Conservation (phyloP, 2,113 vertebrate genomes). For the Hepsetus odoe region DNA sequence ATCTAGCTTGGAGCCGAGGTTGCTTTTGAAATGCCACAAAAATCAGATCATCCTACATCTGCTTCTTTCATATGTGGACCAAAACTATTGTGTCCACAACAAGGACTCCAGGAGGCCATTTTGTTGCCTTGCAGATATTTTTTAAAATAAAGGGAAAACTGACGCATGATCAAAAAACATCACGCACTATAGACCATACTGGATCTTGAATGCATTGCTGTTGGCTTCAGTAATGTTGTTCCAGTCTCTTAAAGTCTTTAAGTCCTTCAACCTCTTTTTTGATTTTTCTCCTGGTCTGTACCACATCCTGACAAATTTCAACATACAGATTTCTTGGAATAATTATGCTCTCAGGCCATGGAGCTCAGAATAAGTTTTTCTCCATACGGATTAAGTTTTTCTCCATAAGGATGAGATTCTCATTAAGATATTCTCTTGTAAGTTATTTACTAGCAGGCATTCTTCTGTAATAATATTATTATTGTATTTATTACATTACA, state of each 20-base stretch:
- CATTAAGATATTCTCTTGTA: neutral
- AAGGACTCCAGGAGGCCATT: neutral
- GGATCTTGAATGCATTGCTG: neutral
- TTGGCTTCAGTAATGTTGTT: neutral
- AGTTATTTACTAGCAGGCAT: too few species aligned
- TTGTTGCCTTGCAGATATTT: neutral
- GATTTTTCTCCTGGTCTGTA: neutral
- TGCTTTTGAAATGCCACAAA: neutral
- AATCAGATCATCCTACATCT: neutral
- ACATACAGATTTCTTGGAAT: neutral
- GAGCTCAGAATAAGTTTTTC: neutral
- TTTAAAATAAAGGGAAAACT: neutral
- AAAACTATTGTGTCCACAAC: neutral
- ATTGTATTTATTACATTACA: too few species aligned
- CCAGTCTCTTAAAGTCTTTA: neutral
- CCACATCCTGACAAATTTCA: neutral
- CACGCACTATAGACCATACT: neutral
- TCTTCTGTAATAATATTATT: too few species aligned
- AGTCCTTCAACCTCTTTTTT: neutral
- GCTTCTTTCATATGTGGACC: neutral
- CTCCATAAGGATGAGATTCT: neutral
- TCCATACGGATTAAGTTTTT: too few species aligned
- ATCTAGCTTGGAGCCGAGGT: neutral
- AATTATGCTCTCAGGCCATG: neutral
- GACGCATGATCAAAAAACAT: neutral